Base-by-base conservation (phyloP, 2,797 vertebrate genomes). In the Coilia nasus region DNA sequence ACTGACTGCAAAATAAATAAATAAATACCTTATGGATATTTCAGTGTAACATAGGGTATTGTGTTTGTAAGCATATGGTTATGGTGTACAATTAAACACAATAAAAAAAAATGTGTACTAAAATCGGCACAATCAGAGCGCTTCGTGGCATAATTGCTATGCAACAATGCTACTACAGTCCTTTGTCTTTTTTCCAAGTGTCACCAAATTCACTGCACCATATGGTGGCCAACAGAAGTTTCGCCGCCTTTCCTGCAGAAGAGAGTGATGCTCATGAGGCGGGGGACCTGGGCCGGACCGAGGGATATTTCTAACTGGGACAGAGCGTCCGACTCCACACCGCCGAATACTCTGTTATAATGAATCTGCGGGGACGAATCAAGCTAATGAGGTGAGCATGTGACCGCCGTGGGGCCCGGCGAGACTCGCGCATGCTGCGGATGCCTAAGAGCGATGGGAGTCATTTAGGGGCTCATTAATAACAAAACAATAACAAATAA, bases 231-330 rank as follows among this genome's bases (percentile, higher is more conserved):
- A 86, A 88, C 88, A 83, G 86, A 87, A 88, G 85, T 71, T 90
- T 90, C 85, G 81, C 89, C 86, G 82, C 25, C 50, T 82, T 91
- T 91, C 92, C 85, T 84, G 90, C 81, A 67, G 25, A 85, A 88
- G 89, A 93, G 86, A 91, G 85, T 87, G 88, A 93, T 94, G 92
- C 91, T 93, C 89, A 90, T 88, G 91, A 93, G 92, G 87, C 88
- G 75, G 82, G 93, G 93, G 93, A 94, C 89, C 85, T 57, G 86
- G 67, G 83, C 81, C 1, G 88, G 88, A 92, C 89, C 88, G 87
- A 84, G 92, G 91, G 91, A 94, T 91, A 86, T 93, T 88, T 90
- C 86, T 93, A 94, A 93, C 91, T 93, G 90, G 93, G 92, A 91
- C 94, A 93, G 91, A 89, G 85, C 92, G 92, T 94, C 89, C 90